Base-by-base conservation (phyloP, 2,888 invertebrate genomes). In the Scaptomyza flava region DNA sequence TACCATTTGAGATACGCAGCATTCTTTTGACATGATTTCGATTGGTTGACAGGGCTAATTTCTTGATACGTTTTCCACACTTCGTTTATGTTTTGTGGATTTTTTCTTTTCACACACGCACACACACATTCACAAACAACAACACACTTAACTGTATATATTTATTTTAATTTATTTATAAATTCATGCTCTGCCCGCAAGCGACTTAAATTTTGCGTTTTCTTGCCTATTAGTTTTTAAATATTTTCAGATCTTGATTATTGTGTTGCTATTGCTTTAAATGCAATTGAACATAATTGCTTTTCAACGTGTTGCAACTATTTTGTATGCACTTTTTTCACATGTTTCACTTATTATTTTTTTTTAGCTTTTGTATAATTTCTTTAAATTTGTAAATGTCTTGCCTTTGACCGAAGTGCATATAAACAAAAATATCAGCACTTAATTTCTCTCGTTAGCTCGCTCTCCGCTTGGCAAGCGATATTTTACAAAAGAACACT, bases 131-230 rank as follows among this genome's bases (percentile, higher is more conserved):
- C 12, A 48, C 38, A 50, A 60, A 43, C 0, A 23, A 23, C 20
- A 12, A 8, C 41, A 34, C 45, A 41, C 43, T 58, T 54, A 46
- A 42, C 59, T 43, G 68, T 75, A 82, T 77, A 81, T 76, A 68
- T 43, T 31, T 51, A 83, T 83, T 81, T 83, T 14, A 47, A 83
- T 83, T 81, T 83, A 83, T 83, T 81, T 84, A 72, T 83, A 81
- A 81, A 81, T 86, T 72, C 72, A 72, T 76, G 72, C 64, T 56
- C 54, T 68, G 57, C 53, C 62, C 50, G 38, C 41, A 23, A 34
- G 36, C 23, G 34, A 52, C 23, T 52, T 62, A 56, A 14, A 34
- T 58, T 9, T 48, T 36, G 14, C n/a, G 33, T 43, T 41, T 43
- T 57, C 8, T 27, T 48, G 27, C 30, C 9, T 41, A 48, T 41